A percentile compares a stretch with the other conserved stretches of the same genome.
Conservation (phyloP, 2,888 invertebrate genomes). For the Drosophila planitibia region DNA sequence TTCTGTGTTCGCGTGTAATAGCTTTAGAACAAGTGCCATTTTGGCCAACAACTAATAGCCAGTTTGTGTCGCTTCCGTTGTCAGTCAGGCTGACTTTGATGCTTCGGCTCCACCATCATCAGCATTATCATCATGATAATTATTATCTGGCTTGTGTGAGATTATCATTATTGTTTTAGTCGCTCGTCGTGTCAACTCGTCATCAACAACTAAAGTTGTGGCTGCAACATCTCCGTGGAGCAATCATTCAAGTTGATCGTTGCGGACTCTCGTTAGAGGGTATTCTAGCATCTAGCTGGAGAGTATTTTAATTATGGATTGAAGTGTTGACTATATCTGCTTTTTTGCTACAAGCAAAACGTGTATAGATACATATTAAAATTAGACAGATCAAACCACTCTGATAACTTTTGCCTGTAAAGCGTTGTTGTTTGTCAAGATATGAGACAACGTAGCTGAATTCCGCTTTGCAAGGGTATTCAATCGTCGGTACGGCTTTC, state of each 20-base stretch:
- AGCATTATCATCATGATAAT: conserved; percentile 33
- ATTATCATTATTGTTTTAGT: conserved; percentile 76
- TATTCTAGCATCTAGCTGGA: background rate
- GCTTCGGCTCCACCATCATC: conserved; percentile 14
- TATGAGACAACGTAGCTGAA: background rate
- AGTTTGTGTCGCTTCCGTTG: conserved; percentile 81
- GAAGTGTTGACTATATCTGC: background rate
- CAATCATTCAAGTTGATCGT: conserved; percentile 70
- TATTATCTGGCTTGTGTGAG: conserved; percentile 53
- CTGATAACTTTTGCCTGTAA: background rate
- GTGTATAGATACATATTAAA: background rate
- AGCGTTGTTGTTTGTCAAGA: background rate
- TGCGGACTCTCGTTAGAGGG: conserved; percentile 39
- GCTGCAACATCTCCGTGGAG: conserved; percentile 46
- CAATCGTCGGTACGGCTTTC: background rate
- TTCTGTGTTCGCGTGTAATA: conserved; percentile 57
- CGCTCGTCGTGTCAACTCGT: conserved; percentile 81
- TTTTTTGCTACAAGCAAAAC: background rate
- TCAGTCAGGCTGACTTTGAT: conserved; percentile 46
- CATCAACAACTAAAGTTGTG: conserved; percentile 57
- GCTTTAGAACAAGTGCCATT: conserved; percentile 81
- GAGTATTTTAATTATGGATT: background rate
- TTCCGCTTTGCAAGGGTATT: background rate
- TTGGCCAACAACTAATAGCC: conserved; percentile 80
- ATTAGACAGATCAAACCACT: background rate